Base-by-base conservation (phyloP, 2,113 vertebrate genomes). In the Eclectus roratus region DNA sequence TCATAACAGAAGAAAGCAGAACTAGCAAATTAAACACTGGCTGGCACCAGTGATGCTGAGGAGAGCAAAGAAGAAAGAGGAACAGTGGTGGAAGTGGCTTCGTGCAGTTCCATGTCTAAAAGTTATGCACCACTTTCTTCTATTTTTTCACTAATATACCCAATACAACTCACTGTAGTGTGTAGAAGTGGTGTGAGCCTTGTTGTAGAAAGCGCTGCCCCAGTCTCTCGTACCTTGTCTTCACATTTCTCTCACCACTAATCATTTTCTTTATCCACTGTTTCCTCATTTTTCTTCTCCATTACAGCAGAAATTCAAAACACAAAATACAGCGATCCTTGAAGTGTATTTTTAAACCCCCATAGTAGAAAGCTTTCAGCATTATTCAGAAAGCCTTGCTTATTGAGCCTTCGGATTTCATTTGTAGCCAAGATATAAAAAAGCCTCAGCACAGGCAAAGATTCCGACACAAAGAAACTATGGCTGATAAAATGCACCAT, bases 221-320 rank as follows among this genome's bases (percentile, higher is more conserved):
- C 24, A 19, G 35, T 25, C 66, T 78, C 33, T 86, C 29, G 28
- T 70, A 78, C 9, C 21, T 65, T 6, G 5, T 53, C 49, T 85
- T 82, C 49, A 80, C 33, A 39, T 95, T 91, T 79, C 80, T 84
- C 24, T 88, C 56, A 76, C 16, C 37, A 56, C 19, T 61, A 84
- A 71, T 9, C 37, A 53, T 89, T 95, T 88, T 80, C 35, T 49
- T 60, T 64, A 49, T 56, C 65, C 86, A 25, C 9, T 61, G 56
- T 79, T 90, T 65, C 21, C 80, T 31, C 6, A 17, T 82, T 88
- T 94, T 83, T 70, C 77, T 89, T 18, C 78, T 79, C 66, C 31
- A 50, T 11, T 50, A 46, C 31, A 87, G 81, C 37, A 91, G 49
- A 94, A 87, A 69, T 82, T 71, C 37, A 77, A 85, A 82, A 69